Conservation (phyloP, 2,888 invertebrate species). For the Ophion obscuratus region DNA sequence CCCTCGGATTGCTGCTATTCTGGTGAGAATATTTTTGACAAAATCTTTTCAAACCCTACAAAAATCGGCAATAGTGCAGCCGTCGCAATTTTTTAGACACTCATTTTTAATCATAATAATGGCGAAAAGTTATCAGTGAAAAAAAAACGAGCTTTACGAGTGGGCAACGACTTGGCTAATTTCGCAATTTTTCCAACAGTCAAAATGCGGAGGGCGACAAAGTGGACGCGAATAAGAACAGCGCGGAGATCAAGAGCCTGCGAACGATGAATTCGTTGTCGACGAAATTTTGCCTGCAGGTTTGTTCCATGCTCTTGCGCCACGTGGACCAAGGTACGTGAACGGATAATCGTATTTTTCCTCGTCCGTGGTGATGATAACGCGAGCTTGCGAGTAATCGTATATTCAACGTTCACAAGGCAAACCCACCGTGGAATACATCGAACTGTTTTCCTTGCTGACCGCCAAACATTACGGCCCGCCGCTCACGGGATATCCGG, state of each 20-base stretch:
- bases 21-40: constrained; percentile 74
- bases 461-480: constrained; percentile 81
- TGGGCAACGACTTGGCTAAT: not conserved
- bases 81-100: too few species aligned
- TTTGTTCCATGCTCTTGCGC: constrained; percentile 79
- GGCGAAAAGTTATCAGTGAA: too few species aligned
- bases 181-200: constrained; percentile 65
- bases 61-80: too few species aligned
- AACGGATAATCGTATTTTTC: not conserved
- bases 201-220: constrained; percentile 72
- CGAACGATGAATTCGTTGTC: constrained; percentile 78
- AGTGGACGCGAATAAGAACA: constrained; percentile 73
- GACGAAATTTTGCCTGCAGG: constrained; percentile 79
- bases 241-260: constrained; percentile 68
- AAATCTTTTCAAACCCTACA: not conserved
- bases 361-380: not conserved
- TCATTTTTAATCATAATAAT: too few species aligned
- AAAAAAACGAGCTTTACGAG: constrained; percentile 12
- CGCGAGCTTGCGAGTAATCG: not conserved
- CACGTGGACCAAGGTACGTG: constrained; percentile 79
- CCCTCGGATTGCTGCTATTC: constrained; percentile 80
- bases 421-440: constrained; percentile 78
- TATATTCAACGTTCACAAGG: constrained; percentile 69
- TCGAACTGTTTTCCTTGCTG: constrained; percentile 79
- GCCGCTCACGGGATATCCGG: constrained; percentile 80